Conservation (phyloP, 2,797 vertebrate genomes). For the Siniperca obscura region DNA sequence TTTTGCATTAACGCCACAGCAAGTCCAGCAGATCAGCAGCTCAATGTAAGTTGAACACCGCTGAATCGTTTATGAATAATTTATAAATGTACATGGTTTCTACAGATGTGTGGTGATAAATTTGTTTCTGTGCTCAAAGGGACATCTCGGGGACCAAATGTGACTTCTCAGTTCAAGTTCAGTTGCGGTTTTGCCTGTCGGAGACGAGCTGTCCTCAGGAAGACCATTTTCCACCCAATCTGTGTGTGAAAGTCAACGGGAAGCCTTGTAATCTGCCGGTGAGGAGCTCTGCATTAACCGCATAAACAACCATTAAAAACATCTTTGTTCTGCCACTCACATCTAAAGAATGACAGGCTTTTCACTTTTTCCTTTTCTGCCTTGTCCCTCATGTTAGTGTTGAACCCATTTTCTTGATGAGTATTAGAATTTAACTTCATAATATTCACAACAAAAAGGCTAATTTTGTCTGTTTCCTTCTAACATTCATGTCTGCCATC, state of each 20-base stretch:
- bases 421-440: background rate
- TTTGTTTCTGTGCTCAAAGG: conserved; percentile 82
- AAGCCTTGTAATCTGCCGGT: conserved; percentile 99
- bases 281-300: conserved; percentile 75
- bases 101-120: conserved; percentile 32
- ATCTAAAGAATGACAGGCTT: background rate
- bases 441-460: background rate
- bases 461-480: background rate
- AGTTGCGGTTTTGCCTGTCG: conserved; percentile 99
- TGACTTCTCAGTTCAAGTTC: conserved; percentile 99
- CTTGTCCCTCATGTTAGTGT: background rate
- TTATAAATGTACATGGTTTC: conserved; percentile 21
- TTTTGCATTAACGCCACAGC: conserved; percentile 97
- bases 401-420: background rate
- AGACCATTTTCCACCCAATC: conserved; percentile 98
- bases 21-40: conserved; percentile 99
- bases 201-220: conserved; percentile 99
- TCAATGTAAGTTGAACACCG: conserved; percentile 91
- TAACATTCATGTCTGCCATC: conserved; percentile 15
- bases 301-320: background rate
- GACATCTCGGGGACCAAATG: conserved; percentile 99
- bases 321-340: background rate
- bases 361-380: background rate
- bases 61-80: conserved; percentile 35
- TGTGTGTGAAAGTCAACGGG: conserved; percentile 99